These are phyloP conservation scores for Blastobasis adustella DNA, from an alignment of 2,888 invertebrate genomes.

Conservation along the genomic window DNA sequence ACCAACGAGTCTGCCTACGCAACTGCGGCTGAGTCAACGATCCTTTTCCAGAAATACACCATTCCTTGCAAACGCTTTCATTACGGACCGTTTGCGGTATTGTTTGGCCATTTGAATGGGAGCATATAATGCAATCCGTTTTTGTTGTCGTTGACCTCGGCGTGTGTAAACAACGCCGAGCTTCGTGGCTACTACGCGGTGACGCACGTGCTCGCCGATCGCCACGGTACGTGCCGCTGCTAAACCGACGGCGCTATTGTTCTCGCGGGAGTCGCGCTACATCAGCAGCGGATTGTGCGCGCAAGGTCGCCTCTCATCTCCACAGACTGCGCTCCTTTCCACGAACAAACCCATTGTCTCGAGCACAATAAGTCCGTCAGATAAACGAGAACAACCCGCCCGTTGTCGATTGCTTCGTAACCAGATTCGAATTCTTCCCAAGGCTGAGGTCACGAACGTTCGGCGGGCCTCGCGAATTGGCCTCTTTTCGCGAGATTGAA, in stretches of 20 bases:
- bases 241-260: constrained; percentile 48
- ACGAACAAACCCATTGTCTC: constrained; percentile 40
- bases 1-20: constrained; percentile 36
- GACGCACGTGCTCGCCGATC: constrained; percentile 44
- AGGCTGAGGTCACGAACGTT: constrained; percentile 27
- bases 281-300: constrained; percentile 37
- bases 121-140: constrained; percentile 26
- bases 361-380: constrained; percentile 30
- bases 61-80: constrained; percentile 21
- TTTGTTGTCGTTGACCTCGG: constrained; percentile 29
- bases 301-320: constrained; percentile 35
- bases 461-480: constrained; percentile 18
- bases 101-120: constrained; percentile 13
- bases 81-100: constrained; percentile 15
- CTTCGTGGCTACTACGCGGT: constrained; percentile 18
- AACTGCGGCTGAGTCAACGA: constrained; percentile 32
- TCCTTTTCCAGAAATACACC: constrained; percentile 24
- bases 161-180: constrained; percentile 25
- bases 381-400: constrained; percentile 32
- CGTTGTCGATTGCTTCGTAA: constrained; percentile 24
- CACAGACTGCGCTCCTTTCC: constrained; percentile 25
- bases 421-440: constrained; percentile 29
- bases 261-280: constrained; percentile 34
- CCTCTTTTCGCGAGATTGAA: constrained; percentile 38
- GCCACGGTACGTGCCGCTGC: constrained; percentile 44